Base-by-base conservation (phyloP, 35 echinoderm and acorn worm species). In the Acanthaster planci region DNA sequence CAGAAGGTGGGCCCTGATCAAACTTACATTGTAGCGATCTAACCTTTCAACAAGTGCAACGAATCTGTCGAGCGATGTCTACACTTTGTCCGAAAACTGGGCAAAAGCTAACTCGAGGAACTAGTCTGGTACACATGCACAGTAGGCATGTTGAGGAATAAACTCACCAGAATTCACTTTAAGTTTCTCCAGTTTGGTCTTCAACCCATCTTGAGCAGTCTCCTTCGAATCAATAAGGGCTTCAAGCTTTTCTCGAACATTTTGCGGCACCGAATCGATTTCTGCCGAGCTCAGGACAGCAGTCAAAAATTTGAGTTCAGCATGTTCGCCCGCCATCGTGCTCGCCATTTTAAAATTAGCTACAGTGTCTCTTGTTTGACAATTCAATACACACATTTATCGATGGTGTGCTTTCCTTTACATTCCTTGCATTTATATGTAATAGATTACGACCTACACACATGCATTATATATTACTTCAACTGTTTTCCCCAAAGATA, bases 141-240 rank as follows among this genome's bases (percentile, higher is more conserved):
- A 14, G 27, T 37, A 16, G 23, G 22, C 60, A 1, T 32, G 7
- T 10, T 10, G 10, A n/a, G n/a, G 8, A 51, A 39, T 39, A 29
- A 14, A 38, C 89, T 39, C 80, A 97, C 94, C 94, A 75, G 87
- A 89, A 80, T 97, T 90, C 4, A 92, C 79, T 39, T 56, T 58
- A 0, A 93, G 34, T 23, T 85, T 84, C 50, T 90, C 90, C 68
- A 83, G 84, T 60, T 92, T 83, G 35, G 94, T 87, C 51, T 93
- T 97, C 84, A 97, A 40, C 0, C 82, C 67, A 64, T 89, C 88
- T 15, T 81, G 5, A 22, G 47, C 29, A 1, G 87, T 77, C 52
- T 92, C 91, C 19, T 87, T 97, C 2, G 90, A 90, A 39, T 55
- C 37, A 23, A 97, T 54, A 6, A 87, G 36, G 6, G 76, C 78